Evolutionary conservation across 2,888 invertebrate species (phyloP).

Genomic region (Pachydiplax longipennis): DNA sequence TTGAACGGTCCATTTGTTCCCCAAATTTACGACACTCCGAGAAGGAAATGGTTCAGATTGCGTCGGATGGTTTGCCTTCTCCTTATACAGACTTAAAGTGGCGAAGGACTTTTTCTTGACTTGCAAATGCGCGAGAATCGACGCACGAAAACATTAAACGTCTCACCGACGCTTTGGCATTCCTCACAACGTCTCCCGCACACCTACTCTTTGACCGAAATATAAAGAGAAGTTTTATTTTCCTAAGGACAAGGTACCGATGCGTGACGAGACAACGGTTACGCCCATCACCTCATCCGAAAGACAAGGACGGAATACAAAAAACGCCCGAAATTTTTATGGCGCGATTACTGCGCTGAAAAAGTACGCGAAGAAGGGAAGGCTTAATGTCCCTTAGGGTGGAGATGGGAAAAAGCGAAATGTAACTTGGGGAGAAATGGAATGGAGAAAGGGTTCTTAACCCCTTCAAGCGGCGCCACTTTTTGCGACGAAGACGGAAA

Average conservation of each 20-base stretch:
- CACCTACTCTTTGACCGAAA: not conserved
- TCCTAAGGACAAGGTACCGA: not conserved
- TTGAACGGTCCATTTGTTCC: too few relatives aligned
- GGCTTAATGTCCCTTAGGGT: not conserved
- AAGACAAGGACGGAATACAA: not conserved
- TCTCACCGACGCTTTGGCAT: not conserved
- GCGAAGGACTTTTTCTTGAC: not conserved
- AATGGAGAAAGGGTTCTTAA: too few relatives aligned
- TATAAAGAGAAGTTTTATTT: not conserved
- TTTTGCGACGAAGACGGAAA: too few relatives aligned
- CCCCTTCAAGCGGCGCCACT: too few relatives aligned
- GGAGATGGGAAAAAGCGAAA: not conserved
- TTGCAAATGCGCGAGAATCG: not conserved
- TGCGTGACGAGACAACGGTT: not conserved
- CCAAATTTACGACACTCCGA: too few relatives aligned
- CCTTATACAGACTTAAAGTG: too few relatives aligned
- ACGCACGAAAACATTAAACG: not conserved
- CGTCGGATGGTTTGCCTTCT: too few relatives aligned
- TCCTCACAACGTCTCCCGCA: not conserved
- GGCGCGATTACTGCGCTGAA: not conserved
- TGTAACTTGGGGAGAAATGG: not conserved
- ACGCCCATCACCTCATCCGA: not conserved
- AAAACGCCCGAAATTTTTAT: not conserved
- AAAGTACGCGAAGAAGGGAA: not conserved
- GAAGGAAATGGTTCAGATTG: too few relatives aligned